Evolutionary conservation across 2,888 invertebrate genomes (phyloP), one percentile per base, ranked within the genome.

Genomic region (Drosophila fulvimacula): DNA sequence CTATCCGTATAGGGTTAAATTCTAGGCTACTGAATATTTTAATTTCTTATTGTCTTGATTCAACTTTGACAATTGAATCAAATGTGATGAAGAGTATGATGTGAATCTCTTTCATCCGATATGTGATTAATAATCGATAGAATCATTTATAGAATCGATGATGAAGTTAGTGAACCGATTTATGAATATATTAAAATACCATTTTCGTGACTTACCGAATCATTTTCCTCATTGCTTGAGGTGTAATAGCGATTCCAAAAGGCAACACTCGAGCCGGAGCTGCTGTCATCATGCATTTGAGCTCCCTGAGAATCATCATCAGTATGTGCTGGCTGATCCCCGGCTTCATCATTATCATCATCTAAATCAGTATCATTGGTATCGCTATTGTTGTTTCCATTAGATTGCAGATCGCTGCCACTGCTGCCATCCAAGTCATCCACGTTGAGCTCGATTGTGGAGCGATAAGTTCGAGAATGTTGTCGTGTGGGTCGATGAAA

Each of bases 381-480:
- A 39, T 66, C 56, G 39, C 30, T 55, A 21, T 30, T 61, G 21
- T 48, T 48, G 17, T 48, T 27, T 19, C 9, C 48, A 30, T 39
- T 41, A 9, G 17, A 59, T 10, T 36, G 36, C 13, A 3, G 13
- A 1, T 42, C 27, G 32, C 27, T 39, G 30, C 17, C 19, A 6
- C 41, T 36, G 27, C 17, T 15, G n/a, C 10, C 2, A 4, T 44
- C 21, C 15, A 44, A 44, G 7, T 46, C 32, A 19, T 24, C 46
- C 36, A 21, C 21, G 38, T 19, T 38, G 3, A 19, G 17, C 7
- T 19, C 10, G 13, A 17, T 19, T 44, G 64, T 38, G 21, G 49
- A 66, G 5, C 83, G 81, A 64, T 82, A 79, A 15, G 59, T 60
- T 15, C 81, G 76, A 17, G 51, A 55, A 10, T 30, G 24, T n/a